These are phyloP conservation scores for Polyodon spathula DNA, from an alignment of 2,113 vertebrate species.

Conservation along the genomic window DNA sequence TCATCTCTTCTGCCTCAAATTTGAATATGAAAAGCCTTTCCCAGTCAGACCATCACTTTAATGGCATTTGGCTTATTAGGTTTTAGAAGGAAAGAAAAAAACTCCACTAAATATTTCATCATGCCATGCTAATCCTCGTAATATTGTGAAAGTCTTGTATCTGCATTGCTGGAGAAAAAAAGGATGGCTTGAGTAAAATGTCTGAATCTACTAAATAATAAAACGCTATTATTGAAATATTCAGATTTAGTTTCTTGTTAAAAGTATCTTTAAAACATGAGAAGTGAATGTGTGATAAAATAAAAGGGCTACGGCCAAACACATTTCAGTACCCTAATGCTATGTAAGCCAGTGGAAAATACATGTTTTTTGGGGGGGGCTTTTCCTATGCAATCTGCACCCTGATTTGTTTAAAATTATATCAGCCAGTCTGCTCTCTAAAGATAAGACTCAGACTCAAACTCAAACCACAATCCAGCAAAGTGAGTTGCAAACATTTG, in stretches of 20 bases:
- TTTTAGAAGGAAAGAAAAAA: slow-evolving; percentile 70
- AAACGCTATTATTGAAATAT: slow-evolving; percentile 98
- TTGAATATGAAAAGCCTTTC: slow-evolving; percentile 98
- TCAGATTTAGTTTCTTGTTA: slow-evolving; percentile 95
- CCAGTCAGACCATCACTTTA: slow-evolving; percentile 94
- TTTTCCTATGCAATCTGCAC: no score
- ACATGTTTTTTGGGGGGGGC: no score
- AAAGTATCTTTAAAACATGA: slow-evolving; percentile 94
- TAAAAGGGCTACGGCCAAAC: slow-evolving; percentile 48
- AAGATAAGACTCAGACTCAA: no score
- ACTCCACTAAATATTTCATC: slow-evolving; percentile 99
- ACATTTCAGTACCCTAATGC: slow-evolving; percentile 38
- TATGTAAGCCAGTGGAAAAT: slow-evolving; percentile 28
- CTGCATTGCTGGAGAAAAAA: slow-evolving; percentile 79
- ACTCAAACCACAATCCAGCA: no score
- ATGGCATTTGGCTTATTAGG: slow-evolving; percentile 99
- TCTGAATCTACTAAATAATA: slow-evolving; percentile 98
- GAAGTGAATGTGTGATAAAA: slow-evolving; percentile 60
- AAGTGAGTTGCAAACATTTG: no score
- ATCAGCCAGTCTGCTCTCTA: no score
- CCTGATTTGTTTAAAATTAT: no score
- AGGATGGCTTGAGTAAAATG: slow-evolving; percentile 88
- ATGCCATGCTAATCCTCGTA: slow-evolving; percentile 96
- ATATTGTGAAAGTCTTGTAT: slow-evolving; percentile 97
- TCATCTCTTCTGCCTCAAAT: slow-evolving; percentile 82